These are phyloP conservation scores for Agonopterix alstromeriana DNA, from an alignment of 2,888 invertebrate genomes.

Conservation along the genomic window DNA sequence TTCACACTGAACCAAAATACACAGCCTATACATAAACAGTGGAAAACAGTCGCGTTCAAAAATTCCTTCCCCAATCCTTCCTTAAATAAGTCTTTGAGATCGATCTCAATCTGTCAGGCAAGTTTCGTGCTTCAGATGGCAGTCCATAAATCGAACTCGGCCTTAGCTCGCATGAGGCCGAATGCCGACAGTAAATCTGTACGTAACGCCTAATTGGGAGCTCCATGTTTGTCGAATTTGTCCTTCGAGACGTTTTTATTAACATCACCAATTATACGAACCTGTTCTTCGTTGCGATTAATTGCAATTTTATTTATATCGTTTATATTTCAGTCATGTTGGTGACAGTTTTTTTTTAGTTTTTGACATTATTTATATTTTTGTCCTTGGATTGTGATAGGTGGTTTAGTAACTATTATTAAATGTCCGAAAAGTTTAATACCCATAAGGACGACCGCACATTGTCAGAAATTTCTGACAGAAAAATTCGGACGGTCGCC, in stretches of 20 bases:
- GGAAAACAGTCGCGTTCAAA: no score
- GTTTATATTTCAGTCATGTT: not conserved
- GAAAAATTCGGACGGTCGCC: no score
- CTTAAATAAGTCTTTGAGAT: not conserved
- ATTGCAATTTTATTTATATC: slow-evolving; percentile 6
- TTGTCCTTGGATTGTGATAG: no score
- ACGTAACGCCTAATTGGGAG: slow-evolving; percentile 32
- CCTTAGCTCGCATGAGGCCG: slow-evolving; percentile 14
- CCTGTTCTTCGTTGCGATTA: slow-evolving; percentile 13
- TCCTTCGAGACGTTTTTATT: slow-evolving; percentile 26
- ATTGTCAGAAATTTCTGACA: no score
- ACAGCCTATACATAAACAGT: no score
- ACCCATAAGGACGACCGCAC: no score
- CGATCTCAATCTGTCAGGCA: slow-evolving; percentile 14
- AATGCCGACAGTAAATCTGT: slow-evolving; percentile 27
- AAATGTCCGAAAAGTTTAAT: no score
- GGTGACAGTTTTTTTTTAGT: not conserved
- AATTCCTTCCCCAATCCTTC: no score
- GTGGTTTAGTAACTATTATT: no score
- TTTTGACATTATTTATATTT: no score
- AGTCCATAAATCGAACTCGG: slow-evolving; percentile 28
- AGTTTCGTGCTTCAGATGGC: slow-evolving; percentile 15
- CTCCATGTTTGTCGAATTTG: slow-evolving; percentile 36
- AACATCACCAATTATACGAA: slow-evolving; percentile 31
- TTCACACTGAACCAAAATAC: no score